Evolutionary conservation across 2,113 vertebrate genomes (phyloP).

Genomic region (Menura novaehollandiae): DNA sequence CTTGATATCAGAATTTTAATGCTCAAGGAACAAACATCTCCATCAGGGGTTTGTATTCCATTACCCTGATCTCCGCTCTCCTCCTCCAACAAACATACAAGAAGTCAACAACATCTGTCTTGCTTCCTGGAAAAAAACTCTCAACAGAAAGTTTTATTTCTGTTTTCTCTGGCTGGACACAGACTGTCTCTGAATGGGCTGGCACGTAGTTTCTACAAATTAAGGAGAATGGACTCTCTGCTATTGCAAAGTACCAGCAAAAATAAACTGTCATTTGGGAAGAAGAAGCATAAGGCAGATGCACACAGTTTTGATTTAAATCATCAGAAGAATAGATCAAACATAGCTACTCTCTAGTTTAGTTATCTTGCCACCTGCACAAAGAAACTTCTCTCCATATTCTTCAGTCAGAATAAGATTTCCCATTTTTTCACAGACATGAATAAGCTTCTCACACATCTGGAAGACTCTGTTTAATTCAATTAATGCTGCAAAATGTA

Average conservation of each 20-base stretch:
- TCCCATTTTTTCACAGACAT: not conserved
- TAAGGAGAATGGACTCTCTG: not conserved
- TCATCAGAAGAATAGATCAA: not conserved
- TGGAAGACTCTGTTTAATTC: not conserved
- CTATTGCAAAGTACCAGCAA: not conserved
- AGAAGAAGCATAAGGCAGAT: not conserved
- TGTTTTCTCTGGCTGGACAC: not conserved
- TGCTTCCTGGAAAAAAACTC: not conserved
- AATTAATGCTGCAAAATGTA: not conserved
- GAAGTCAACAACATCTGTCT: not conserved
- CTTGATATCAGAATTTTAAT: not conserved
- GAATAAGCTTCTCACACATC: not conserved
- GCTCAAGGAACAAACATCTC: not conserved
- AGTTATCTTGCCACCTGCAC: not conserved
- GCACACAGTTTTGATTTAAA: not conserved
- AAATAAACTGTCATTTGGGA: not conserved
- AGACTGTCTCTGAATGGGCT: not conserved
- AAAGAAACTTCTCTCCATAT: not conserved
- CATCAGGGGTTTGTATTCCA: not conserved
- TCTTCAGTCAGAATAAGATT: not conserved
- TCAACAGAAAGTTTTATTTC: not conserved
- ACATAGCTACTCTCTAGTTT: not conserved
- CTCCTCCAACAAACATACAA: not conserved
- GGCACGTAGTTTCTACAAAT: not conserved
- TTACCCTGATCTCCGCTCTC: not conserved